Percentiles rank a stretch among this genome's conserved stretches.
Evolutionary conservation across 2,113 vertebrate genomes (phyloP).

Genomic region (Coptodon rendalli): DNA sequence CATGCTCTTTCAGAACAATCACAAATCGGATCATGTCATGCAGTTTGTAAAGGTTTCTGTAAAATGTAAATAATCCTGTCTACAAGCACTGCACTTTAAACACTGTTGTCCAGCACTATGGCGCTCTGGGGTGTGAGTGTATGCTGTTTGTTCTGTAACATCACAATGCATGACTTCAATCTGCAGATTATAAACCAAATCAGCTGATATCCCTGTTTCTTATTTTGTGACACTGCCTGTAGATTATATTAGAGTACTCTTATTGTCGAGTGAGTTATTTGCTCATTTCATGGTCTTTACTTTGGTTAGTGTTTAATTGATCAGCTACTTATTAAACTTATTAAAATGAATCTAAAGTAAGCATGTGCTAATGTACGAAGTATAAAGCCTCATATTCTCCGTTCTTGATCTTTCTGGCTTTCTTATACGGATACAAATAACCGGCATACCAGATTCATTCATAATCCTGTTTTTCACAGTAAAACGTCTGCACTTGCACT

Average conservation of each 20-base stretch:
- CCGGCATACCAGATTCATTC: neutral
- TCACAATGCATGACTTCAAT: neutral
- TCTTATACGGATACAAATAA: neutral
- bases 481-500: neutral
- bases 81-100: neutral
- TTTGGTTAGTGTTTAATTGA: neutral
- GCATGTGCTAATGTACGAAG: neutral
- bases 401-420: neutral
- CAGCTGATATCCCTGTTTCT: neutral
- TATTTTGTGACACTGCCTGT: neutral
- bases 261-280: neutral
- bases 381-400: neutral
- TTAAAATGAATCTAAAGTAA: neutral
- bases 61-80: neutral
- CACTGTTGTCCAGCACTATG: neutral
- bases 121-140: neutral
- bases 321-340: neutral
- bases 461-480: constrained; percentile 26
- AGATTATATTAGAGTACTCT: neutral
- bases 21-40: neutral
- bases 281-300: neutral
- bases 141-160: neutral
- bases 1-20: neutral
- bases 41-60: neutral
- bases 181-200: neutral